Evolutionary conservation across 2,888 invertebrate species (phyloP).

Genomic region (Spodoptera littoralis): DNA sequence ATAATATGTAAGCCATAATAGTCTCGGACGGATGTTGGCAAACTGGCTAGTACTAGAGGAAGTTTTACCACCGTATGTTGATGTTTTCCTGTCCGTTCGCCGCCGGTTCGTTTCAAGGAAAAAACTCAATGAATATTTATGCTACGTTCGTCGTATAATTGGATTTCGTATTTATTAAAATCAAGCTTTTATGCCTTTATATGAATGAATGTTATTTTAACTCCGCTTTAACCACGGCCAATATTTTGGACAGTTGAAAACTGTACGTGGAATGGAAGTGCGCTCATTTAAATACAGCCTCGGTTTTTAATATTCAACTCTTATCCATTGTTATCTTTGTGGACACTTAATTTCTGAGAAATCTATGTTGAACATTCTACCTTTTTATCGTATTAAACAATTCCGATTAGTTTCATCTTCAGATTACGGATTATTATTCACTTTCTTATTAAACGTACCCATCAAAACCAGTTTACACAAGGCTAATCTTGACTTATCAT

Average conservation of each 20-base stretch:
- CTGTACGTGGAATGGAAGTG: constrained; percentile 6
- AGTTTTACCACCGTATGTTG: constrained; percentile 65
- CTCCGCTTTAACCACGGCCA: not conserved
- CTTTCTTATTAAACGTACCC: constrained; percentile 8
- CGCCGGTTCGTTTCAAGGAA: constrained; percentile 62
- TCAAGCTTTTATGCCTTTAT: constrained; percentile 18
- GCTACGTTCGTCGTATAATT: constrained; percentile 43
- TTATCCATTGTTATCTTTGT: constrained; percentile 33
- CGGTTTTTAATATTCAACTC: constrained; percentile 23
- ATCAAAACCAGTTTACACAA: constrained; percentile 12
- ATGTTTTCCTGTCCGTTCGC: constrained; percentile 67
- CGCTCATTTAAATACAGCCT: constrained; percentile 3
- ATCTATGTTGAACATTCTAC: constrained; percentile 11
- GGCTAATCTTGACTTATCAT: constrained; percentile 15
- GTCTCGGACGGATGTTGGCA: constrained; percentile 59
- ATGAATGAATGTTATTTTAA: constrained; percentile 29
- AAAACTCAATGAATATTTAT: constrained; percentile 59
- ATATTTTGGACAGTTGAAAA: constrained; percentile 5
- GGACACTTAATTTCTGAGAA: constrained; percentile 36
- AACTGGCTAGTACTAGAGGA: constrained; percentile 62
- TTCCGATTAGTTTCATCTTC: constrained; percentile 19
- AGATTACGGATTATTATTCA: constrained; percentile 15
- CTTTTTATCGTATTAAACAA: constrained; percentile 33
- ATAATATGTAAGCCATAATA: constrained; percentile 40
- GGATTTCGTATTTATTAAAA: constrained; percentile 44